Conservation (phyloP, 2,888 invertebrate species). For the Lasioglossum vierecki region DNA sequence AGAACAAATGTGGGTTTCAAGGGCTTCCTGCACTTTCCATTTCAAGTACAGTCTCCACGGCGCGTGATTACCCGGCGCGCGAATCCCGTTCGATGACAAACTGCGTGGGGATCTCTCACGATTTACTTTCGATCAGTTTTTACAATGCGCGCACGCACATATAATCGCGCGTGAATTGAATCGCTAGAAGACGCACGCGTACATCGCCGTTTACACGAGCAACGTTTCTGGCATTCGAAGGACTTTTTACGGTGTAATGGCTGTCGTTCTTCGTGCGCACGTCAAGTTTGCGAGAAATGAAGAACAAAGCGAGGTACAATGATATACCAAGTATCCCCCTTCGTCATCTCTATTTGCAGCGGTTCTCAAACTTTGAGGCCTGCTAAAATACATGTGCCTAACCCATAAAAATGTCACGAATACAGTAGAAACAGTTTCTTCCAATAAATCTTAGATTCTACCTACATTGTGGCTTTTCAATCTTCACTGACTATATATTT, state of each 20-base stretch:
- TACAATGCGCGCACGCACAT: slow-evolving; percentile 6
- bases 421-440: background rate
- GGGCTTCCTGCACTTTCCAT: slow-evolving; percentile 42
- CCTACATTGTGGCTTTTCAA: no score
- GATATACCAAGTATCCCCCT: background rate
- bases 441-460: no score
- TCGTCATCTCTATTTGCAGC: background rate
- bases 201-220: background rate
- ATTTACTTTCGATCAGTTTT: slow-evolving; percentile 38
- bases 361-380: background rate
- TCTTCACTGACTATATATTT: no score
- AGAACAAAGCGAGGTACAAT: background rate
- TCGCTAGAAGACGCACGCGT: background rate
- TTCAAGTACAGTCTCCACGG: slow-evolving; percentile 30
- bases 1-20: background rate
- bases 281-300: background rate
- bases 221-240: background rate
- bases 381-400: background rate
- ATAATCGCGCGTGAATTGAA: background rate
- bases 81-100: slow-evolving; percentile 4
- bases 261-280: background rate
- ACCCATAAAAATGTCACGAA: background rate
- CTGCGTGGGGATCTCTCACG: slow-evolving; percentile 36
- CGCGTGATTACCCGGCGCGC: slow-evolving; percentile 4
- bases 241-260: background rate